phyloP scores from a whole-genome alignment of 1,140 invertebrate species.

The Drosophila erecta region DNA sequence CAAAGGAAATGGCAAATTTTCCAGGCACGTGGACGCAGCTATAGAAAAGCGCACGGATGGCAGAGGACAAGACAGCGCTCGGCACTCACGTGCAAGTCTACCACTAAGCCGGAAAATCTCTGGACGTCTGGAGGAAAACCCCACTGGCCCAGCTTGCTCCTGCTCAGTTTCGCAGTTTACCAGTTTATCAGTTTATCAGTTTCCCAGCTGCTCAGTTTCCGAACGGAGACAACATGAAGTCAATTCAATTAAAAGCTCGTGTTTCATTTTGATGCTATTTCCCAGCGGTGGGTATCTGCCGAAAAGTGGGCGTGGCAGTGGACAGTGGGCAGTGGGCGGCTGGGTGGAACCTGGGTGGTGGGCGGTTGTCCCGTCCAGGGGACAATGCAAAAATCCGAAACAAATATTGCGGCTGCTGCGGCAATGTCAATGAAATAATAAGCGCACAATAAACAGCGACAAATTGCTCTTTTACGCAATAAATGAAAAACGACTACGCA shows the following conservation, averaged over 20 bases:
- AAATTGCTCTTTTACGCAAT: slow-evolving; percentile 47
- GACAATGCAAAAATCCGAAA: slow-evolving; percentile 35
- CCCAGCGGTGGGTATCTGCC: slow-evolving; percentile 9
- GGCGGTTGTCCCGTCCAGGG: neutral
- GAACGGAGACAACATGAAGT: too few species aligned
- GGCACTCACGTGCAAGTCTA: slow-evolving; percentile 20
- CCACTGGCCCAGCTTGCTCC: neutral
- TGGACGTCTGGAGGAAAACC: slow-evolving; percentile 1
- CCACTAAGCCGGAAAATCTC: slow-evolving; percentile 2
- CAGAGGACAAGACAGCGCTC: slow-evolving; percentile 15
- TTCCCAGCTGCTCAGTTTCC: too few species aligned
- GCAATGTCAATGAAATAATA: slow-evolving; percentile 46
- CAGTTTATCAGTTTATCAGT: neutral
- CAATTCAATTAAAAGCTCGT: slow-evolving; percentile 67
- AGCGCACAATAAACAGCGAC: slow-evolving; percentile 41
- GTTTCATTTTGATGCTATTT: slow-evolving; percentile 37
- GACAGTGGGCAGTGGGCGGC: neutral
- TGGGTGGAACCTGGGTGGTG: neutral
- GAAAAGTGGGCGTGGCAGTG: slow-evolving; percentile 11
- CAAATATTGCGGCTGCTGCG: slow-evolving; percentile 36
- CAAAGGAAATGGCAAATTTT: slow-evolving; percentile 11
- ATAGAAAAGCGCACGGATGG: neutral
- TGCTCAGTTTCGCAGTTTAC: neutral
- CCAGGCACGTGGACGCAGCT: slow-evolving; percentile 18
- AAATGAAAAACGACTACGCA: slow-evolving; percentile 22